These are phyloP conservation scores for Dipodomys stephensi DNA, from an alignment of 2,113 vertebrate species.

Conservation along the genomic window DNA sequence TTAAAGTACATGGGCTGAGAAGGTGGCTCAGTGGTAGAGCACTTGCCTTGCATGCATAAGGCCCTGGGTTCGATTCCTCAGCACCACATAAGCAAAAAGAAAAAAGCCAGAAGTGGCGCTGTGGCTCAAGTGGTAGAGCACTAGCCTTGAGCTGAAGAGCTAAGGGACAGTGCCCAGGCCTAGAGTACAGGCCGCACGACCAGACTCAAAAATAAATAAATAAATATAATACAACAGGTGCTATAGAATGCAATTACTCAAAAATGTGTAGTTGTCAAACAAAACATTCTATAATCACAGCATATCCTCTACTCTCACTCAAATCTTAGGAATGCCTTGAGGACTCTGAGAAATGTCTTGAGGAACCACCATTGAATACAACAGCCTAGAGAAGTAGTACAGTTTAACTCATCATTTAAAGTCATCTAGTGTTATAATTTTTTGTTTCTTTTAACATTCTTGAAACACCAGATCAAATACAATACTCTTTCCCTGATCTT, in stretches of 20 bases:
- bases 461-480: slow-evolving; percentile 7
- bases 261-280: slow-evolving; percentile 22
- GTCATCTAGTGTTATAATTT: not conserved
- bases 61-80: too few species aligned
- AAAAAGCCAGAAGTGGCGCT: too few species aligned
- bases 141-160: too few species aligned
- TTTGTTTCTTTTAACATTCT: not conserved
- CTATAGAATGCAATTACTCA: slow-evolving; percentile 27
- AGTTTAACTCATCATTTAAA: not conserved
- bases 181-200: too few species aligned
- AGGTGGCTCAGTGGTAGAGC: too few species aligned
- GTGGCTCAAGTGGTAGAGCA: too few species aligned
- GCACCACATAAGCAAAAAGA: too few species aligned
- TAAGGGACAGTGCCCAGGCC: too few species aligned
- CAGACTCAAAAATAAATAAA: too few species aligned
- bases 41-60: too few species aligned
- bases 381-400: not conserved
- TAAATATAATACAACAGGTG: not conserved
- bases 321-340: not conserved
- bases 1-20: too few species aligned
- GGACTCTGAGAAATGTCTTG: not conserved
- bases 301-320: not conserved
- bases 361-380: slow-evolving; percentile 5
- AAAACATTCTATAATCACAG: not conserved
- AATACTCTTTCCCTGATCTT: not conserved